Conservation (phyloP, 2,797 vertebrate species). For the Anolis apletophallus region DNA sequence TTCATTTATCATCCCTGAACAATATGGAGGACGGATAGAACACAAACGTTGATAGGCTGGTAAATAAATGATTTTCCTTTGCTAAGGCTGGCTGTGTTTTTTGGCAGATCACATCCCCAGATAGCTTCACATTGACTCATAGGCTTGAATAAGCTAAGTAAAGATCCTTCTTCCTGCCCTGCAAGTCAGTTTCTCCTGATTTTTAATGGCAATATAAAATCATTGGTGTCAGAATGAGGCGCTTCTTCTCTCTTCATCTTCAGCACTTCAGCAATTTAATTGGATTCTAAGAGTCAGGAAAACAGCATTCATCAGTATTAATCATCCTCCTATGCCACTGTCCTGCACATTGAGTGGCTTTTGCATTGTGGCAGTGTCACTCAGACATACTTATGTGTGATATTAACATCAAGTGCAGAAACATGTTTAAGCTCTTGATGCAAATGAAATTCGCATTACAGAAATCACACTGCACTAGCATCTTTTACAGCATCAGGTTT, state of each 20-base stretch:
- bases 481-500: slow-evolving; percentile 10
- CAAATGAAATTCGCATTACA: slow-evolving; percentile 17
- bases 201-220: not conserved
- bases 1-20: not conserved
- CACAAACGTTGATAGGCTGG: not conserved
- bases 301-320: not conserved
- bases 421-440: slow-evolving; percentile 35
- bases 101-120: not conserved
- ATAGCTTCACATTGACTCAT: not conserved
- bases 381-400: not conserved
- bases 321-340: not conserved
- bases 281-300: slow-evolving; percentile 31
- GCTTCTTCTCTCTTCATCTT: not conserved
- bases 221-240: not conserved
- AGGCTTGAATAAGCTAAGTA: not conserved
- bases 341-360: not conserved
- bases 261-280: slow-evolving; percentile 20
- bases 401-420: not conserved
- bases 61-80: not conserved
- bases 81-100: not conserved
- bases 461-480: slow-evolving; percentile 31
- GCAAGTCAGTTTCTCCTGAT: fast-evolving
- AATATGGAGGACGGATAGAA: not conserved
- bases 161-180: not conserved
- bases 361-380: slow-evolving; percentile 16